phyloP scores from a whole-genome alignment of 2,888 invertebrate genomes.

The Drosophila neotestacea region DNA sequence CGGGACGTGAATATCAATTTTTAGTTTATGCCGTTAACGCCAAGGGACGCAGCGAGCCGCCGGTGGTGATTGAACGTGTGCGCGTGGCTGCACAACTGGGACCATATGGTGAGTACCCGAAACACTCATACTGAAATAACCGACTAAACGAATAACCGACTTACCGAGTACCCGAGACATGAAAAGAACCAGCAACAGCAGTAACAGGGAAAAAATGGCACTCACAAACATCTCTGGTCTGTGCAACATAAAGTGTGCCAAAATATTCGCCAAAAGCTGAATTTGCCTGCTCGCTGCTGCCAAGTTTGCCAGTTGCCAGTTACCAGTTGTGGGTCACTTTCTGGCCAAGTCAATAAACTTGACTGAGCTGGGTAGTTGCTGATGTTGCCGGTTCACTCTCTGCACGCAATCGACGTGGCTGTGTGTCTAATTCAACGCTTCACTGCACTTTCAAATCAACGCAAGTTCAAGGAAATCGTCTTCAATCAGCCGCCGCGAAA shows the following conservation, averaged over 20 bases:
- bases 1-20: slow-evolving; percentile 92
- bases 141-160: slow-evolving; percentile 15
- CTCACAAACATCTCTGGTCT: slow-evolving; percentile 2
- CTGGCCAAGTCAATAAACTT: slow-evolving; percentile 54
- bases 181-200: not conserved
- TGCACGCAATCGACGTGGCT: slow-evolving; percentile 3
- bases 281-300: not conserved
- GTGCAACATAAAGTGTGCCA: slow-evolving; percentile 48
- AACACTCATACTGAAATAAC: slow-evolving; percentile 3
- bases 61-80: slow-evolving; percentile 88
- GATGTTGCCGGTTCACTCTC: not conserved
- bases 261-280: slow-evolving; percentile 46
- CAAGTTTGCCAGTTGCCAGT: slow-evolving; percentile 14
- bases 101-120: slow-evolving; percentile 84
- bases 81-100: slow-evolving; percentile 85
- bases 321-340: slow-evolving; percentile 41
- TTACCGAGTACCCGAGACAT: not conserved
- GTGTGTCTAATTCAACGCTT: slow-evolving; percentile 78
- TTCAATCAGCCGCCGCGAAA: slow-evolving; percentile 77
- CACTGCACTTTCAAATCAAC: slow-evolving; percentile 78
- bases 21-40: slow-evolving; percentile 93
- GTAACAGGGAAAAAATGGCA: not conserved
- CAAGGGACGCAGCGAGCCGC: slow-evolving; percentile 90
- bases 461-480: slow-evolving; percentile 76
- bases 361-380: slow-evolving; percentile 35